Evolutionary conservation across 2,113 vertebrate genomes (phyloP).

Genomic region (Jacana jacana): DNA sequence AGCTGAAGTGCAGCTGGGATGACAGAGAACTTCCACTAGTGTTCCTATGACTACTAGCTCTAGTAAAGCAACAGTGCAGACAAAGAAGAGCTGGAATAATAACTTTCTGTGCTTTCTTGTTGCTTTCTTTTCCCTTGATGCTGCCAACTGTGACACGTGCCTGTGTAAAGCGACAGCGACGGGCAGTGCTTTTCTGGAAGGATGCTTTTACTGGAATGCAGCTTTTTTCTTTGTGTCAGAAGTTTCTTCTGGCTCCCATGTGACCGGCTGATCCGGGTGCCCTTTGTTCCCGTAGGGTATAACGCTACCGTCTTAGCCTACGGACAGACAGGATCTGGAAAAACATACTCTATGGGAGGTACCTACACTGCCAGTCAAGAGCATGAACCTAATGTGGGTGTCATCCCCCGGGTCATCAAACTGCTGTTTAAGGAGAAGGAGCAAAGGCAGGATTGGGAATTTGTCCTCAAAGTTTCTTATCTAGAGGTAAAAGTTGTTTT

Average conservation of each 20-base stretch:
- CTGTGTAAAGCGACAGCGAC: accelerated
- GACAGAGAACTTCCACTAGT: no score
- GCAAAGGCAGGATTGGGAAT: constrained; percentile 79
- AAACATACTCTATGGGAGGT: constrained; percentile 96
- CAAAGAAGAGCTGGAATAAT: not conserved
- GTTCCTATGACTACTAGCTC: not conserved
- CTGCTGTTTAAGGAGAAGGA: constrained; percentile 85
- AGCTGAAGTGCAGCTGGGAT: not conserved
- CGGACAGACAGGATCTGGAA: constrained; percentile 95
- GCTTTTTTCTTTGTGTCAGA: not conserved
- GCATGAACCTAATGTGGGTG: constrained; percentile 85
- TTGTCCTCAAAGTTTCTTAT: constrained; percentile 86
- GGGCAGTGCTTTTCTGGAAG: not conserved
- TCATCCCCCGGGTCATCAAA: constrained; percentile 90
- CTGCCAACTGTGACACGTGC: not conserved
- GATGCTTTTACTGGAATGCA: not conserved
- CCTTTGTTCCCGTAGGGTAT: constrained; percentile 80
- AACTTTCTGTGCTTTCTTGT: accelerated
- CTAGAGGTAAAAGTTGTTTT: constrained; percentile 83
- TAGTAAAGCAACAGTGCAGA: not conserved
- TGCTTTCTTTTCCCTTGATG: accelerated
- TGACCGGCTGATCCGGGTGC: accelerated
- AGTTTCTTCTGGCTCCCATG: not conserved
- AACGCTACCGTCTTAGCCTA: constrained; percentile 95
- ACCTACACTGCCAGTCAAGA: constrained; percentile 89